phyloP scores from a whole-genome alignment of 2,888 invertebrate genomes.

The Caprella mutica region DNA sequence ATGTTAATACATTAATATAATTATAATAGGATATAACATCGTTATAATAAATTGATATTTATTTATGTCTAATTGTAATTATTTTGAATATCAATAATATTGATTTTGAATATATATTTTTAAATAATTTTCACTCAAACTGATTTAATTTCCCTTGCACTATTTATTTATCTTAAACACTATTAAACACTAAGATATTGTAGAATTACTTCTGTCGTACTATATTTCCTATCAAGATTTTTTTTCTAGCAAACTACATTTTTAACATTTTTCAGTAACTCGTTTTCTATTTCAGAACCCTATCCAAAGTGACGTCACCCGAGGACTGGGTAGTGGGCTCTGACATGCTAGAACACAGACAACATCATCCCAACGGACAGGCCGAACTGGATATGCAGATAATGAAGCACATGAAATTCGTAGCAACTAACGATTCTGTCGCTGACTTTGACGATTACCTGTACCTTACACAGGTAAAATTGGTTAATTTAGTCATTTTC shows the following conservation, averaged over 20 bases:
- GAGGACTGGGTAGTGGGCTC: slow-evolving; percentile 44
- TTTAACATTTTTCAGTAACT: neutral
- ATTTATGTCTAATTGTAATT: too few species aligned
- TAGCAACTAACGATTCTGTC: slow-evolving; percentile 39
- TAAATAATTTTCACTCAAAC: too few species aligned
- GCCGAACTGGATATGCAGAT: slow-evolving; percentile 52
- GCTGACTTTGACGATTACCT: slow-evolving; percentile 52
- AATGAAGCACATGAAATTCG: slow-evolving; percentile 48
- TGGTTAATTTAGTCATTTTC: neutral
- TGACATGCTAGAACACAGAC: slow-evolving; percentile 59
- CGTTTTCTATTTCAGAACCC: neutral
- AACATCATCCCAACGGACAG: slow-evolving; percentile 74
- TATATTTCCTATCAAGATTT: too few species aligned
- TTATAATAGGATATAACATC: too few species aligned
- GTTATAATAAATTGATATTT: too few species aligned
- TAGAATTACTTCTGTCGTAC: too few species aligned
- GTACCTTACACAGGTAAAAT: slow-evolving; percentile 62
- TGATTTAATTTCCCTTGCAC: too few species aligned
- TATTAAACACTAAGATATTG: too few species aligned
- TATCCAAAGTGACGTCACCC: slow-evolving; percentile 11
- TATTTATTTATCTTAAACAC: too few species aligned
- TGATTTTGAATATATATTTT: too few species aligned
- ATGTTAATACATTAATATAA: neutral
- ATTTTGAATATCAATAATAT: too few species aligned
- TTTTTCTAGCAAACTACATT: too few species aligned